Conservation (phyloP, 2,113 vertebrate species). For the Vidua macroura region DNA sequence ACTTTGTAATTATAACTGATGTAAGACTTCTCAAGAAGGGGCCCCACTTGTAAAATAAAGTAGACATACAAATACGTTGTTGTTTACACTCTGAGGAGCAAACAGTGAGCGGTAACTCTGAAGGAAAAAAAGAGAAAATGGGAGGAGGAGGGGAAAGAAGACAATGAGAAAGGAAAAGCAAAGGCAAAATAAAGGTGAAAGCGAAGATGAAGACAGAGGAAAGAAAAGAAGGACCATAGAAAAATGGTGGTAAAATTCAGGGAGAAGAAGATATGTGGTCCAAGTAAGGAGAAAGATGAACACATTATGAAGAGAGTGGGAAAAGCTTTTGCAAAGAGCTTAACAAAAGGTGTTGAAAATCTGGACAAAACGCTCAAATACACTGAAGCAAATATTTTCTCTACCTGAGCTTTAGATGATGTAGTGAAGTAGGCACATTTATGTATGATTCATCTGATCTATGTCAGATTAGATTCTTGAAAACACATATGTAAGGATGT, state of each 20-base stretch:
- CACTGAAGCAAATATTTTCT: not conserved
- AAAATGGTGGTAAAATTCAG: not conserved
- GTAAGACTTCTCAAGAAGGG: not conserved
- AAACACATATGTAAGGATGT: not conserved
- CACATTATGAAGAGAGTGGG: not conserved
- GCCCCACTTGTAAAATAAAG: not conserved
- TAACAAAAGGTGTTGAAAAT: not conserved
- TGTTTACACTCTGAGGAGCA: not conserved
- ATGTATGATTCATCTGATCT: not conserved
- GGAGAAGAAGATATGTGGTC: not conserved
- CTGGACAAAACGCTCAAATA: not conserved
- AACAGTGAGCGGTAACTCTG: not conserved
- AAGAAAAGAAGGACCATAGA: not conserved
- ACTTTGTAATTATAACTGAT: not conserved
- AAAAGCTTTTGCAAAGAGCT: not conserved
- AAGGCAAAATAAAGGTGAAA: not conserved
- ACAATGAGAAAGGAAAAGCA: not conserved
- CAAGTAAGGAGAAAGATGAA: not conserved
- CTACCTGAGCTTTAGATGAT: not conserved
- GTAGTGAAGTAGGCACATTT: not conserved
- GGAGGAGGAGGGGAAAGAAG: not conserved
- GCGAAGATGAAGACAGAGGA: not conserved
- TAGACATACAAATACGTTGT: not conserved
- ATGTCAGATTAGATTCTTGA: not conserved
- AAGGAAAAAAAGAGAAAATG: fast-evolving